Evolutionary conservation across 2,888 invertebrate genomes (phyloP).

Genomic region (Bembecia ichneumoniformis): DNA sequence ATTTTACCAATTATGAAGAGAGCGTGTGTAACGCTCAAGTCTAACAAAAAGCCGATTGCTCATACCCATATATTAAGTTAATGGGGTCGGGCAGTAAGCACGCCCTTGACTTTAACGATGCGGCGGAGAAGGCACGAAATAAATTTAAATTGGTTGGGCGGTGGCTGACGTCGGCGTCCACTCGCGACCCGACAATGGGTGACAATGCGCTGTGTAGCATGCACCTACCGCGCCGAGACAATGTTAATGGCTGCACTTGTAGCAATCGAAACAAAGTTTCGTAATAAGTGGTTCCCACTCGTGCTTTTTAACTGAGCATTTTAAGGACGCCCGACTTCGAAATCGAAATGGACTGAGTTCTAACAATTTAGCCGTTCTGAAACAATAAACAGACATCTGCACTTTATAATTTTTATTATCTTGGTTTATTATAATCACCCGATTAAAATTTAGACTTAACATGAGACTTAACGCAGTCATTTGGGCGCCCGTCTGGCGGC

Average conservation of each 20-base stretch:
- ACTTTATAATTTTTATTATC: no score
- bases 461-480: no score
- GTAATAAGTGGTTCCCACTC: not conserved
- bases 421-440: no score
- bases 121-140: constrained; percentile 39
- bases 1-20: constrained; percentile 36
- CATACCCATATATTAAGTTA: constrained; percentile 55
- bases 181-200: not conserved
- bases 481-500: no score
- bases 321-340: not conserved
- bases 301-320: not conserved
- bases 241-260: not conserved
- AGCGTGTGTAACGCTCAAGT: constrained; percentile 25
- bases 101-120: constrained; percentile 54
- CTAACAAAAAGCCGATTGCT: constrained; percentile 48
- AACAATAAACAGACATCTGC: no score
- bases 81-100: constrained; percentile 46
- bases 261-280: not conserved
- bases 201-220: no score
- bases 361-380: no score
- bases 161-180: constrained; percentile 7
- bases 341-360: no score
- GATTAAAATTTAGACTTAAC: no score
- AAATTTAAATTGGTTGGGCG: constrained; percentile 50
- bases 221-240: not conserved